A percentile compares a stretch with the other conserved stretches of the same genome.
Conservation (phyloP, 2,797 vertebrate genomes). For the Takifugu ocellatus region DNA sequence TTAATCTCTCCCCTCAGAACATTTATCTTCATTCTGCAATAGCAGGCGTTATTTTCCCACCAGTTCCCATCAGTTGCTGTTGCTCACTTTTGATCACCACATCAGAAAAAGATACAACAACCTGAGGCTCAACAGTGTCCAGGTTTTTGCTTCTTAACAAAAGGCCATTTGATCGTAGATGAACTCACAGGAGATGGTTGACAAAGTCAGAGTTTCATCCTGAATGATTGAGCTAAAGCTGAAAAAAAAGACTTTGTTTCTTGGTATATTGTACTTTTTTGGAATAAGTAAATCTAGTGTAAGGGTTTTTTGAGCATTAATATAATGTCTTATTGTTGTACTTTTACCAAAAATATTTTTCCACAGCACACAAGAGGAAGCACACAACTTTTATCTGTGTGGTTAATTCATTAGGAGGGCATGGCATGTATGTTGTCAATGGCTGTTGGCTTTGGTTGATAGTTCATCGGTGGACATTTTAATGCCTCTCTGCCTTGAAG, state of each 20-base stretch:
- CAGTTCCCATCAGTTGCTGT: constrained; percentile 18
- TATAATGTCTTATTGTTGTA: no score
- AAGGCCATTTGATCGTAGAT: constrained; percentile 4
- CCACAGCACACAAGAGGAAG: constrained; percentile 32
- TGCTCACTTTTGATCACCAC: constrained; percentile 41
- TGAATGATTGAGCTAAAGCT: no score
- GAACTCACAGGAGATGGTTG: no score
- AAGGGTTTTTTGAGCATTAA: no score
- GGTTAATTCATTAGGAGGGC: constrained; percentile 51
- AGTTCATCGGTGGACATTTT: constrained; percentile 54
- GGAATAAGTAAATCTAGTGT: no score
- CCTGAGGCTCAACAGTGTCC: constrained; percentile 20
- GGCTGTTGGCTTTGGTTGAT: constrained; percentile 43
- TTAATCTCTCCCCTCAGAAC: constrained; percentile 3
- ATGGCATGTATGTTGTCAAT: constrained; percentile 49
- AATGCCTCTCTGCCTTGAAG: constrained; percentile 68
- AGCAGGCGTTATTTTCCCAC: constrained; percentile 22
- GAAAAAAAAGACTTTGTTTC: no score
- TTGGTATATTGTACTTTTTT: no score
- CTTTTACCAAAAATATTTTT: no score
- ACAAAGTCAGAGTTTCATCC: no score
- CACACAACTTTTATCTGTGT: constrained; percentile 44
- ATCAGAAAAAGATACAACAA: constrained; percentile 18
- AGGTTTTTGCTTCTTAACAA: constrained; percentile 4
- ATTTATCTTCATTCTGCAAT: constrained; percentile 24